A percentile compares a stretch with the other conserved stretches of the same genome.
These are phyloP conservation scores for Spongilla lacustris DNA, from an alignment of 37 sponge, comb jelly and placozoan genomes.

Conservation along the genomic window DNA sequence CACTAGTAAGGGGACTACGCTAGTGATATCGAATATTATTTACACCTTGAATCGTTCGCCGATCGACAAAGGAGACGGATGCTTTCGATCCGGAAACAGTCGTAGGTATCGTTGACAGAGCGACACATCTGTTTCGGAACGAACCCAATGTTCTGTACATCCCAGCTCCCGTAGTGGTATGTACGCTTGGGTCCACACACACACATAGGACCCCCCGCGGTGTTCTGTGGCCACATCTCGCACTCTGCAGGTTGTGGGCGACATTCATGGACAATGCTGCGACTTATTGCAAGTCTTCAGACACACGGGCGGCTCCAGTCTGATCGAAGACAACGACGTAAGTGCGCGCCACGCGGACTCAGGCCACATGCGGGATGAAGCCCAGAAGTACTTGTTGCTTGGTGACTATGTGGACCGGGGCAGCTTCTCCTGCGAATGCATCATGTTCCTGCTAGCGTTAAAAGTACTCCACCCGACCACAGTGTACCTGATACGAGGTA, in stretches of 20 bases:
- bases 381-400: slow-evolving; percentile 69
- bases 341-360: too few relatives aligned
- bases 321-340: neutral
- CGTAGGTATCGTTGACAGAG: slow-evolving; percentile 15
- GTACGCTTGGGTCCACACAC: neutral
- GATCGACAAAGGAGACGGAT: slow-evolving; percentile 2
- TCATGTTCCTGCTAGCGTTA: slow-evolving; percentile 53
- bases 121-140: slow-evolving; percentile 15
- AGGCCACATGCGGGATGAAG: neutral
- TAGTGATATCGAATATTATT: too few relatives aligned
- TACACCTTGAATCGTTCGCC: neutral
- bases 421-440: slow-evolving; percentile 57
- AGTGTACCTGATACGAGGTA: slow-evolving; percentile 68
- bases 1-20: neutral
- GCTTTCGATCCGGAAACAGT: neutral
- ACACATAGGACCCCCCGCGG: neutral
- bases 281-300: slow-evolving; percentile 43
- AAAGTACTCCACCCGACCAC: slow-evolving; percentile 63
- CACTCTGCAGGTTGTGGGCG: slow-evolving; percentile 54
- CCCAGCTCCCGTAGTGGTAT: slow-evolving; percentile 36
- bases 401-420: slow-evolving; percentile 87
- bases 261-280: slow-evolving; percentile 74
- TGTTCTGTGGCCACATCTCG: neutral
- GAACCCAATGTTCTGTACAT: slow-evolving; percentile 43
- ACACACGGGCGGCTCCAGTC: slow-evolving; percentile 18